Conservation (phyloP, 2,888 invertebrate genomes). For the Proisotoma minuta region DNA sequence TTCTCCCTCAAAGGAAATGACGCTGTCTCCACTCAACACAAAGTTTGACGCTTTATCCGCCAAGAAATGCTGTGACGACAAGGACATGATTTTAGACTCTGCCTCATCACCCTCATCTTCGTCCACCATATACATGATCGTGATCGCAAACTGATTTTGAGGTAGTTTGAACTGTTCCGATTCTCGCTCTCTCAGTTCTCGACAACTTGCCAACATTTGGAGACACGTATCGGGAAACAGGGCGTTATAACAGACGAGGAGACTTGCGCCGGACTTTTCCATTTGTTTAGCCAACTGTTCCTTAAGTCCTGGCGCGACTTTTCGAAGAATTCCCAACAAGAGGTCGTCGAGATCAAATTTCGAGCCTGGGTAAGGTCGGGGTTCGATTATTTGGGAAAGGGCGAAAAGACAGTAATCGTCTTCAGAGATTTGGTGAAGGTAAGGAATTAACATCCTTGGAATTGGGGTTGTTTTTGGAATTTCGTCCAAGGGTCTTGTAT, state of each 20-base stretch:
- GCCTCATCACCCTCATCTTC: not conserved
- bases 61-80: not conserved
- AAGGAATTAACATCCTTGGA: constrained; percentile 6
- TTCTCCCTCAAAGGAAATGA: too few relatives aligned
- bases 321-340: not conserved
- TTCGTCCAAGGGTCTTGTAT: not conserved
- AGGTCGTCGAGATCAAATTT: not conserved
- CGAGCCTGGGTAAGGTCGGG: not conserved
- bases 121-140: constrained; percentile 4
- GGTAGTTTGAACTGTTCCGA: too few relatives aligned
- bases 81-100: too few relatives aligned
- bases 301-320: not conserved
- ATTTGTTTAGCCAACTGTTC: not conserved
- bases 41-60: not conserved
- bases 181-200: too few relatives aligned
- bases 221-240: not conserved
- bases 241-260: not conserved
- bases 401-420: constrained; percentile 13
- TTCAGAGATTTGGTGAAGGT: constrained; percentile 10
- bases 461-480: constrained; percentile 5
- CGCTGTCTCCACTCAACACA: too few relatives aligned
- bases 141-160: not conserved
- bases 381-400: constrained; percentile 16
- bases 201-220: not conserved
- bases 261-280: not conserved